Evolutionary conservation across 2,113 vertebrate species (phyloP), one percentile per base, ranked within the genome.

Genomic region (Galeopterus variegatus): DNA sequence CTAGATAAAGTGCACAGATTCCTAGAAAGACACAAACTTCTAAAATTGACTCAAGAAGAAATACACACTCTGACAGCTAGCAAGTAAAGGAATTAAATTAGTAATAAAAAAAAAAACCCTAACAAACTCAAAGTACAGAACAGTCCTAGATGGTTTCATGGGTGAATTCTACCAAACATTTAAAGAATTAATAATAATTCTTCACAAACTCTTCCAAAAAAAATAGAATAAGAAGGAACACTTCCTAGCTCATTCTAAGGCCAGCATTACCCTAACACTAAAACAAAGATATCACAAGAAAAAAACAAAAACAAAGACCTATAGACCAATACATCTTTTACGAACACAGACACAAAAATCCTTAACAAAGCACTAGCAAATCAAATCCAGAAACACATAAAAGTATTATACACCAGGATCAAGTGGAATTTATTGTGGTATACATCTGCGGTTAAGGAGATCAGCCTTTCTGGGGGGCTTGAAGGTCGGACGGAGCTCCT

Each of bases 171-270:
- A 84, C 13, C 60, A 60, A 83, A 84, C 31, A 77, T 58, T 88
- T 50, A 76, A 83, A 58, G 26, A 70, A 80, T 70, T 64, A 64
- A 76, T 54, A 54, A 26, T 75, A 76, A 76, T 52, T 60, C 62
- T 90, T 95, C n/a, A 67, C 28, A 56, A 41, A 89, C 28, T 65
- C 56, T 83, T 67, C 31, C 54, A 70, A 70, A 90, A 90, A 90
- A 60, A 12, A 12, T 10, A 85, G 50, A n/a, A 41, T 41, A 41
- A 62, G n/a, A 48, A 17, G 7, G 28, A 67, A 84, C 33, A 82
- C 41, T 36, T 73, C 58, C 17, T n/a, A 56, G 54, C 24, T 75
- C 21, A 56, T 24, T 45, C 15, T 33, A 52, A 41, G 52, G 41
- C 64, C 62, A 90, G 24, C 23, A 48, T 24, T 90, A 58, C 52